phyloP scores from a whole-genome alignment of 1,140 invertebrate genomes.

The Drosophila athabasca region DNA sequence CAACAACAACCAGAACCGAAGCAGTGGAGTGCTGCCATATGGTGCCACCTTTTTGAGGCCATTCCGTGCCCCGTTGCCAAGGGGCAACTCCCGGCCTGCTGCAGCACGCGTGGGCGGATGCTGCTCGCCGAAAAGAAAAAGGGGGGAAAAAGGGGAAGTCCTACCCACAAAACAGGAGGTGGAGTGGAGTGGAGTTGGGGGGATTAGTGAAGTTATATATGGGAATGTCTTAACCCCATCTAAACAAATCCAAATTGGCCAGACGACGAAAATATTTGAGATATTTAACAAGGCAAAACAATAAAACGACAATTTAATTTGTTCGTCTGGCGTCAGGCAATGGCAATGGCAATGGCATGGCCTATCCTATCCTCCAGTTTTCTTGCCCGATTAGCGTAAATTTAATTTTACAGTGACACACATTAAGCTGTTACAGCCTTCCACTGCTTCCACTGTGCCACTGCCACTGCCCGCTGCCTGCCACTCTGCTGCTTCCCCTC shows the following conservation, averaged over 20 bases:
- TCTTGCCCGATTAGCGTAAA: constrained; percentile 67
- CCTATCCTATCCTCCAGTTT: constrained; percentile 19
- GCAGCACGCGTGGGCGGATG: constrained; percentile 25
- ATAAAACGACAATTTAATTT: constrained; percentile 81
- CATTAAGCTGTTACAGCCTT: constrained; percentile 68
- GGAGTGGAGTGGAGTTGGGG: constrained; percentile 32
- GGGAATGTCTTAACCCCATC: constrained; percentile 80
- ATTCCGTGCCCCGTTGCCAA: constrained; percentile 5
- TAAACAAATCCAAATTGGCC: constrained; percentile 75
- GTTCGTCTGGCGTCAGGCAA: constrained; percentile 37
- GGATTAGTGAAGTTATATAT: constrained; percentile 76
- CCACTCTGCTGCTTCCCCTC: background rate
- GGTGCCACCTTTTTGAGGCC: constrained; percentile 70
- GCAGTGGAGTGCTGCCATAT: constrained; percentile 62
- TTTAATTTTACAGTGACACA: constrained; percentile 79
- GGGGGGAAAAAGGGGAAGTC: constrained; percentile 18
- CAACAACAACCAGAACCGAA: constrained; percentile 23
- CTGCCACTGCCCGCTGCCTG: too few species aligned
- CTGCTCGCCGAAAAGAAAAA: constrained; percentile 32
- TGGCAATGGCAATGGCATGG: constrained; percentile 52
- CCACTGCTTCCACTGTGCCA: too few species aligned
- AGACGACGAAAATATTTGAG: constrained; percentile 68
- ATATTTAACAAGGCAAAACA: constrained; percentile 75
- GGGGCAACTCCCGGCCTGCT: constrained; percentile 43
- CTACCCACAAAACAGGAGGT: constrained; percentile 8